Conservation (phyloP, 2,888 invertebrate genomes). For the Maniola hyperantus region DNA sequence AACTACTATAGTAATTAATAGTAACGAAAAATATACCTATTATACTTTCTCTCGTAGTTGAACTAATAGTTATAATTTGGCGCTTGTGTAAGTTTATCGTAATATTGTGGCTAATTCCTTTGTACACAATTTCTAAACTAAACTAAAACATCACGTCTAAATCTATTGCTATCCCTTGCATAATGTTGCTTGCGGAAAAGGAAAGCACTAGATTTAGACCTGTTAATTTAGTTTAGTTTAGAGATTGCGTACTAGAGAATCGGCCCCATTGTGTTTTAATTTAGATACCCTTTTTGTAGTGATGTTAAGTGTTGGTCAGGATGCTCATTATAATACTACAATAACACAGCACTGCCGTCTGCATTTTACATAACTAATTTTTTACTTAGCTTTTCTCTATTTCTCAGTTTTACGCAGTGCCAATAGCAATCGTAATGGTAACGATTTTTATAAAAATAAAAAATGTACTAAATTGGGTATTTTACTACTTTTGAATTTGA, state of each 20-base stretch:
- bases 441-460: neutral
- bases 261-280: slow-evolving; percentile 38
- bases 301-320: slow-evolving; percentile 59
- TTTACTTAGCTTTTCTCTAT: slow-evolving; percentile 11
- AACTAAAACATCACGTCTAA: too few species aligned
- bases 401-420: slow-evolving; percentile 29
- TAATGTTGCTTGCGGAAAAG: too few species aligned
- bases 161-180: too few species aligned
- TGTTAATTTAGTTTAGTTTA: too few species aligned
- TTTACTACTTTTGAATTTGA: too few species aligned
- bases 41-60: slow-evolving; percentile 46
- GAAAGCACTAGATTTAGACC: too few species aligned
- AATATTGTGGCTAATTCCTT: too few species aligned
- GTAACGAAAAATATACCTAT: slow-evolving; percentile 34
- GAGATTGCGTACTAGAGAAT: too few species aligned
- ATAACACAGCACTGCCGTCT: slow-evolving; percentile 54
- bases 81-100: slow-evolving; percentile 45
- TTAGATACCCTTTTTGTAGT: slow-evolving; percentile 32
- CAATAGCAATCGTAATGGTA: slow-evolving; percentile 14
- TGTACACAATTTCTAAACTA: too few species aligned
- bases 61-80: slow-evolving; percentile 47
- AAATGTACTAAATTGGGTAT: too few species aligned
- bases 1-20: slow-evolving; percentile 43
- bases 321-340: slow-evolving; percentile 72
- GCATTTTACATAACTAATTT: slow-evolving; percentile 42